Conservation (phyloP, 2,797 vertebrate species). For the Heliangelus exortis region DNA sequence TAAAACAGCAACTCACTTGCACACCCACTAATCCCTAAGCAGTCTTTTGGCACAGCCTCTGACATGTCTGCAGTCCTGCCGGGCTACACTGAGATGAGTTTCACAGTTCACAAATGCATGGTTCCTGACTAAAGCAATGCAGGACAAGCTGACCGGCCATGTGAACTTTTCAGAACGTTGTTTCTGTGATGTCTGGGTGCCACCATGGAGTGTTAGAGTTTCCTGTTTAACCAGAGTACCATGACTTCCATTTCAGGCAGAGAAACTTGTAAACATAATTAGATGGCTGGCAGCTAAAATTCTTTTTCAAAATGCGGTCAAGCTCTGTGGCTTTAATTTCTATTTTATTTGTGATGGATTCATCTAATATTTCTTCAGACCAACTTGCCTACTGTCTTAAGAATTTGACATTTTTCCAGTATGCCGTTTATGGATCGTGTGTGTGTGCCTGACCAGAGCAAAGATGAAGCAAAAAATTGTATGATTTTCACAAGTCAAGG, state of each 20-base stretch:
- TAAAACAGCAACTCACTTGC: not conserved
- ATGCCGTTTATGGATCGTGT: not conserved
- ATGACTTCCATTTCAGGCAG: slow-evolving; percentile 55
- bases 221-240: slow-evolving; percentile 65
- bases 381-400: slow-evolving; percentile 25
- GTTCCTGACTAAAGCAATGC: slow-evolving; percentile 10
- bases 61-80: not conserved
- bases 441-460: not conserved
- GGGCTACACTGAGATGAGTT: not conserved
- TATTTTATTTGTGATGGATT: slow-evolving; percentile 32
- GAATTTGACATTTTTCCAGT: slow-evolving; percentile 13
- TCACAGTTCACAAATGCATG: not conserved
- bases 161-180: slow-evolving; percentile 23
- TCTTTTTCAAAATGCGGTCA: slow-evolving; percentile 35
- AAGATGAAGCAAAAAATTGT: not conserved
- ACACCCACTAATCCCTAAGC: not conserved
- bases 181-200: slow-evolving; percentile 62
- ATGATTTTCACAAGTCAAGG: not conserved
- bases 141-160: not conserved
- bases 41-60: not conserved
- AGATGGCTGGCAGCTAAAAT: slow-evolving; percentile 45
- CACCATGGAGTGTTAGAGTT: slow-evolving; percentile 29
- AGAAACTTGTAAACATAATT: slow-evolving; percentile 58
- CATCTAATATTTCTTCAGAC: not conserved
- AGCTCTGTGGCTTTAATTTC: slow-evolving; percentile 21